phyloP scores from a whole-genome alignment of 2,888 invertebrate genomes.

The Julus scanicus region DNA sequence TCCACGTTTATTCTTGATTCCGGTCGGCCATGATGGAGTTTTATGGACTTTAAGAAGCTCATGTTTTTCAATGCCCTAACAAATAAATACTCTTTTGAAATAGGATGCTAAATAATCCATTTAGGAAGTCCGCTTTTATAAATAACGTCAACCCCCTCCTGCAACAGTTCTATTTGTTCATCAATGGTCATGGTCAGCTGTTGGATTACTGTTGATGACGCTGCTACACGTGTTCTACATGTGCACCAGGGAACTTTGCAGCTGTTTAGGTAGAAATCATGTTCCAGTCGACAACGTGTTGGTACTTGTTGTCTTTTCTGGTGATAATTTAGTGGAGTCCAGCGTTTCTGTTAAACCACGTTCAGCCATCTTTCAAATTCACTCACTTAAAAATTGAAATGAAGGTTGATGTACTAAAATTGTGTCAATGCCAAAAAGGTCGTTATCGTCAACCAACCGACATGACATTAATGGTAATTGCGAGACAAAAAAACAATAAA shows the following conservation, averaged over 20 bases:
- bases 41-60: not conserved
- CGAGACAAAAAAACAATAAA: not conserved
- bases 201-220: too few relatives aligned
- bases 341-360: too few relatives aligned
- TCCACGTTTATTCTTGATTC: not conserved
- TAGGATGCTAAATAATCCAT: conserved; percentile 17
- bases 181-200: too few relatives aligned
- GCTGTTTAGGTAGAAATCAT: too few relatives aligned
- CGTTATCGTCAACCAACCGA: not conserved
- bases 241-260: too few relatives aligned
- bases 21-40: not conserved
- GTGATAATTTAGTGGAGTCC: too few relatives aligned
- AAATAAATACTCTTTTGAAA: conserved; percentile 17
- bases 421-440: not conserved
- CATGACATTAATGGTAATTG: not conserved
- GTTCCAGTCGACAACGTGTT: too few relatives aligned
- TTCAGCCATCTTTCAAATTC: too few relatives aligned
- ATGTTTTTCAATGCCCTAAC: not conserved
- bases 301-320: too few relatives aligned
- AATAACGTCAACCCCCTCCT: not conserved
- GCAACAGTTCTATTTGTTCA: too few relatives aligned
- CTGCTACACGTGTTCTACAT: too few relatives aligned
- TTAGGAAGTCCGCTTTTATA: not conserved
- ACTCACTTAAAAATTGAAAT: not conserved
- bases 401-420: not conserved